Base-by-base conservation (phyloP, 2,888 invertebrate species). In the Octonoba sinensis region DNA sequence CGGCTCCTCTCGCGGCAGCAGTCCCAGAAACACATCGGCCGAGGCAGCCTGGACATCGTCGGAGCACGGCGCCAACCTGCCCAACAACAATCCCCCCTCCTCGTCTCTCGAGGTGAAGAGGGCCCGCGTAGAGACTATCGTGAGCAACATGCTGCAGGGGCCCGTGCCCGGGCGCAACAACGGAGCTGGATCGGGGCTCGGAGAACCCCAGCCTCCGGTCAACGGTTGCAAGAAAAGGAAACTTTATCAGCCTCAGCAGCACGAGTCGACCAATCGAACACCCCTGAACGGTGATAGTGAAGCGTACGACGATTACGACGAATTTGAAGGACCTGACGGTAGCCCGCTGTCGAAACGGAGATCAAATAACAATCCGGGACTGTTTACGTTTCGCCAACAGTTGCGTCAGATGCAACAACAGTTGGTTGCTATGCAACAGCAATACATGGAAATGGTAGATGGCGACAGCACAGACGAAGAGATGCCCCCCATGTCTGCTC, bases 191-290 rank as follows among this genome's bases (percentile, higher is more conserved):
- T 27, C 66, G 15, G 72, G 71, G 16, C 22, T 65, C 2, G 16
- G 27, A 3, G 69, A 69, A 13, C 69, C 66, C 0, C 93, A 93
- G 24, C 91, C 92, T 81, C 93, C 93, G 88, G 94, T 95, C 86
- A 96, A 96, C 89, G 96, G 96, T 66, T 96, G 96, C 90, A 96
- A 96, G 89, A 98, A 98, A 89, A 92, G 97, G 65, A 98, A 98
- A 89, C 91, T 97, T 46, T 97, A 97, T 88, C 96, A 96, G 87
- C 97, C 97, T 15, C 96, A 96, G 89, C 97, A 97, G 87, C 96
- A 96, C 89, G 86, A 86, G 69, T 22, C 76, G 64, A 64, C 57
- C 13, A 54, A 44, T 54, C 51, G 64, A 11, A 67, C 82, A n/a
- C 57, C 57, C n/a, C n/a, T 56, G 65, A 71, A 70, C 16, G 70